Evolutionary conservation across 2,888 invertebrate species (phyloP).

Genomic region (Ectobius pallidus): DNA sequence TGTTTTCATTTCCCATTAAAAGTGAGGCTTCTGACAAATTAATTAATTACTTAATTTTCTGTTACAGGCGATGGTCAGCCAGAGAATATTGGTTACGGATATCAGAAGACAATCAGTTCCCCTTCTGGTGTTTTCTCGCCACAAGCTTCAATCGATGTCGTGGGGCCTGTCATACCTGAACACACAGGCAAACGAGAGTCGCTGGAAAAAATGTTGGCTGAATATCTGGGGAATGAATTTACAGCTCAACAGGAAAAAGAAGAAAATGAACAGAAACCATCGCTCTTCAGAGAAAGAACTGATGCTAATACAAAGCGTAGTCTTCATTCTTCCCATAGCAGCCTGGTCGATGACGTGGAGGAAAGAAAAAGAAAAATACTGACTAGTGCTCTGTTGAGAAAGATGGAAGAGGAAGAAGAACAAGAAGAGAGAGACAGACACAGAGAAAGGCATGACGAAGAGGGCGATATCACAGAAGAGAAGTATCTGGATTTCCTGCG

Average conservation of each 20-base stretch:
- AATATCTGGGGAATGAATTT: conserved; percentile 43
- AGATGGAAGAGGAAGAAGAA: conserved; percentile 47
- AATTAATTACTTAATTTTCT: no score
- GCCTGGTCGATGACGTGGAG: conserved; percentile 53
- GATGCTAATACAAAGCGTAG: neutral
- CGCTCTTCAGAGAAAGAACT: conserved; percentile 48
- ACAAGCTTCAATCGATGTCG: conserved; percentile 38
- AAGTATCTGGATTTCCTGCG: conserved; percentile 62
- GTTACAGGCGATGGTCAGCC: conserved; percentile 54
- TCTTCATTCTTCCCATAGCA: conserved; percentile 44
- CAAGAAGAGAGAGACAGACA: conserved; percentile 46
- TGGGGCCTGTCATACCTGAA: neutral
- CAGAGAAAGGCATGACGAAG: conserved; percentile 49
- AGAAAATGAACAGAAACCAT: conserved; percentile 44
- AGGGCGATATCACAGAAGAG: conserved; percentile 51
- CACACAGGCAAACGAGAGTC: conserved; percentile 39
- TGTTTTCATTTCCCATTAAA: no score
- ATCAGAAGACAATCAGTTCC: conserved; percentile 51
- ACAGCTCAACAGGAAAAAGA: neutral
- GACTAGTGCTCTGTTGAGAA: conserved; percentile 49
- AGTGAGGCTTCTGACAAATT: no score
- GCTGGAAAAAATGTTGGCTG: conserved; percentile 44
- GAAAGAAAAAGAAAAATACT: conserved; percentile 57
- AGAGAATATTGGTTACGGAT: conserved; percentile 56
- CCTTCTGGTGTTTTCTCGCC: neutral